These are phyloP conservation scores for Mystacornis crossleyi DNA, from an alignment of 2,113 vertebrate genomes.

Conservation along the genomic window DNA sequence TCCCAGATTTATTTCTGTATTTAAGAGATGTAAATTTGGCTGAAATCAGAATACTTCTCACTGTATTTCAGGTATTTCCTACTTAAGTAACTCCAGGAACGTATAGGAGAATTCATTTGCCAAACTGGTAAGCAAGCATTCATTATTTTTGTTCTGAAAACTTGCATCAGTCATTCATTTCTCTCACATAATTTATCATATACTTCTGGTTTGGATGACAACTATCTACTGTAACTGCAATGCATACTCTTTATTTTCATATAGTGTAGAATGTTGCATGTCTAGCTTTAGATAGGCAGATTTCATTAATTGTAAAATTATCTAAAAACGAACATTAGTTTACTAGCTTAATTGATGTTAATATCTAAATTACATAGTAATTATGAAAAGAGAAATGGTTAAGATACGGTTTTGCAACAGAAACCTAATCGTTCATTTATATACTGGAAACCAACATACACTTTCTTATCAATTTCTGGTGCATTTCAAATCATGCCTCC, in stretches of 20 bases:
- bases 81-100: background rate
- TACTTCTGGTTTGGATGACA: background rate
- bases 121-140: background rate
- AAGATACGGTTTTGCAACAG: conserved; percentile 10
- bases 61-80: background rate
- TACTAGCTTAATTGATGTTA: conserved; percentile 54
- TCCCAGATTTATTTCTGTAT: background rate
- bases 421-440: conserved; percentile 8
- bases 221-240: background rate
- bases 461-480: conserved; percentile 30
- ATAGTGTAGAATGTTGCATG: background rate
- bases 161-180: background rate
- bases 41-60: background rate
- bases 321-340: conserved; percentile 30
- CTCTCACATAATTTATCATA: background rate
- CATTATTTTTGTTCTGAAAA: background rate
- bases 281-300: conserved; percentile 19
- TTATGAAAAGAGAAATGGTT: conserved; percentile 21
- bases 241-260: background rate
- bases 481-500: conserved; percentile 47
- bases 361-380: conserved; percentile 60
- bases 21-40: background rate
- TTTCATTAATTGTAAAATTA: conserved; percentile 50
- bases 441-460: conserved; percentile 20
- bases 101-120: background rate